Evolutionary conservation across 2,797 vertebrate genomes (phyloP), one percentile per base, ranked within the genome.

Genomic region (Otolemur crassicaudatus): DNA sequence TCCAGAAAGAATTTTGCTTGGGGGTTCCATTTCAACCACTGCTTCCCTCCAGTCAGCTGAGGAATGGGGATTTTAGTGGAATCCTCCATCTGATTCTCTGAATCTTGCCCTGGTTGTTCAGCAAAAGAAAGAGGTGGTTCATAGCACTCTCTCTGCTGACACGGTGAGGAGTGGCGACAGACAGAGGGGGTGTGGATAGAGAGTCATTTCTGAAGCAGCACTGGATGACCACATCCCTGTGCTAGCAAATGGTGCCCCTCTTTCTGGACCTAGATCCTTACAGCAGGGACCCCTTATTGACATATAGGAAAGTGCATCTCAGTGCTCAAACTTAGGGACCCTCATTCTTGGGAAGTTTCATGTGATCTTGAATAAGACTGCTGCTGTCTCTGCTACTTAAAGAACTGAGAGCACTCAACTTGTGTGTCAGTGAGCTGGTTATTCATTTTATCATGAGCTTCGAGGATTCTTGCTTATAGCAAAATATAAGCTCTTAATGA

Each of bases 401-500:
- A 88, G 63, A 93, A 81, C 65, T 46, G 46, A 84, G 70, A 63
- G 22, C 29, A 53, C 46, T 92, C 80, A 92, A 67, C 75, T 92
- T 75, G 14, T 58, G 87, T 85, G 37, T 88, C 61, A 75, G 46
- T n/a, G 46, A 89, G 12, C 34, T 53, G 20, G 34, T 70, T 80
- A 89, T 92, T 96, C 43, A 75, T 91, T 97, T 91, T 94, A 72
- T 95, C 65, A 82, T 90, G 56, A 95, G 23, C 43, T 69, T 95
- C 89, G 58, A 49, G 40, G 87, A 46, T 95, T 96, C 95, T 97
- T 93, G 49, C 46, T 82, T 92, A 84, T 77, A 94, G 81, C 87
- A 95, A 94, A 95, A 84, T 91, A 69, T 25, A 90, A 43, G 83
- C 46, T 73, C 29, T 93, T 90, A 91, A 88, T 93, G 81, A 97